These are phyloP conservation scores for Rhinoptilus africanus DNA, from an alignment of 2,113 vertebrate species.

Conservation along the genomic window DNA sequence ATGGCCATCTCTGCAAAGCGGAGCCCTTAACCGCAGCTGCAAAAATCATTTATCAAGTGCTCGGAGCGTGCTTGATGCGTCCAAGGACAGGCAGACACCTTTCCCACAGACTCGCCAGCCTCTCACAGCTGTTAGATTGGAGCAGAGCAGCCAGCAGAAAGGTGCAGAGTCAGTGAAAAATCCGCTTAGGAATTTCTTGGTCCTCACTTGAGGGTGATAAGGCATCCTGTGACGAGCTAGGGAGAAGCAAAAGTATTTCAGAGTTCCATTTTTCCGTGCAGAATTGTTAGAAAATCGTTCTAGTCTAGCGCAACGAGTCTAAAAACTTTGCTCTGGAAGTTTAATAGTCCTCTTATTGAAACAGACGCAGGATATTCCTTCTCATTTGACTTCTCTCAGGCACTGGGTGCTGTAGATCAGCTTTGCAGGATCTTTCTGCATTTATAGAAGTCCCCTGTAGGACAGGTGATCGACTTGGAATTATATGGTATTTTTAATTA, in stretches of 20 bases:
- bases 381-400: neutral
- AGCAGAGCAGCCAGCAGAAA: neutral
- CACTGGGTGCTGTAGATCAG: neutral
- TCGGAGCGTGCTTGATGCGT: neutral
- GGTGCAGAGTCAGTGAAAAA: neutral
- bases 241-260: neutral
- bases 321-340: neutral
- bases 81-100: neutral
- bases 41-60: neutral
- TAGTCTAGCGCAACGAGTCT: neutral
- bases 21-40: neutral
- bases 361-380: neutral
- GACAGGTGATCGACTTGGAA: neutral
- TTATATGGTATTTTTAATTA: neutral
- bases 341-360: neutral
- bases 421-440: neutral
- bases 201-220: neutral
- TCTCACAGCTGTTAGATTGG: neutral
- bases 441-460: neutral
- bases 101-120: neutral
- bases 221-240: rapidly evolving
- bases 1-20: neutral
- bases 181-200: neutral
- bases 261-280: neutral
- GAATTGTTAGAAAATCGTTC: neutral